Conservation (phyloP, 2,113 vertebrate genomes). For the Myotis yumanensis region DNA sequence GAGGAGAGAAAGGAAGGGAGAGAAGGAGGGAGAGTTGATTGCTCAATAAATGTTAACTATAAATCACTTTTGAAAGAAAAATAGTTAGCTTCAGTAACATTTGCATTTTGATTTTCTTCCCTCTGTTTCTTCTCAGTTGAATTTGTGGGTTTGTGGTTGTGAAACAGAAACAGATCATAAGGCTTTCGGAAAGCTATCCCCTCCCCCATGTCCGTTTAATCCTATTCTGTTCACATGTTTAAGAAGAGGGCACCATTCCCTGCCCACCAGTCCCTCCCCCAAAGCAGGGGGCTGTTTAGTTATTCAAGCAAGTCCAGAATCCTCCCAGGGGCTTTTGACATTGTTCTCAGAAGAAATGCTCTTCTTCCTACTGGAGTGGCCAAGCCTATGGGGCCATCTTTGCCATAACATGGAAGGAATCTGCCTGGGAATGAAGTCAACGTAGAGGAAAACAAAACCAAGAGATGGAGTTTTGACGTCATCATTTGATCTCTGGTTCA, state of each 20-base stretch:
- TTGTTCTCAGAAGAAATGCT: not conserved
- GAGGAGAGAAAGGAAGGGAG: not conserved
- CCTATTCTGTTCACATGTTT: not conserved
- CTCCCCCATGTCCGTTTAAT: not conserved
- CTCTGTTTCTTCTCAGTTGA: not conserved
- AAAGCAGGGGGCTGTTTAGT: not conserved
- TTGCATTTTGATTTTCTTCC: not conserved
- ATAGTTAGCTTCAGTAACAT: not conserved
- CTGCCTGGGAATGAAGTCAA: slow-evolving; percentile 6
- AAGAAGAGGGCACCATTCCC: not conserved
- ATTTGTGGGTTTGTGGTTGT: slow-evolving; percentile 22
- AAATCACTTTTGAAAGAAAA: not conserved
- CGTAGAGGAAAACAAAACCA: slow-evolving; percentile 2
- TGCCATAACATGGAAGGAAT: not conserved
- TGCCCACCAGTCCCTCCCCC: not conserved
- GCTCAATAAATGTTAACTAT: not conserved
- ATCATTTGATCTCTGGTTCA: not conserved
- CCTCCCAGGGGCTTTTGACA: not conserved
- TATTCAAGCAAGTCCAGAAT: not conserved
- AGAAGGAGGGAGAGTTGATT: not conserved
- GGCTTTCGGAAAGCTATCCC: not conserved
- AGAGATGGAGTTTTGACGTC: not conserved
- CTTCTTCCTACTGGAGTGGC: not conserved
- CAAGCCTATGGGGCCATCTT: not conserved
- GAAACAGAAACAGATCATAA: not conserved